Percentiles rank a stretch among this genome's conserved stretches.
phyloP scores from a whole-genome alignment of 2,113 vertebrate species.

The Hippocampus comes region DNA sequence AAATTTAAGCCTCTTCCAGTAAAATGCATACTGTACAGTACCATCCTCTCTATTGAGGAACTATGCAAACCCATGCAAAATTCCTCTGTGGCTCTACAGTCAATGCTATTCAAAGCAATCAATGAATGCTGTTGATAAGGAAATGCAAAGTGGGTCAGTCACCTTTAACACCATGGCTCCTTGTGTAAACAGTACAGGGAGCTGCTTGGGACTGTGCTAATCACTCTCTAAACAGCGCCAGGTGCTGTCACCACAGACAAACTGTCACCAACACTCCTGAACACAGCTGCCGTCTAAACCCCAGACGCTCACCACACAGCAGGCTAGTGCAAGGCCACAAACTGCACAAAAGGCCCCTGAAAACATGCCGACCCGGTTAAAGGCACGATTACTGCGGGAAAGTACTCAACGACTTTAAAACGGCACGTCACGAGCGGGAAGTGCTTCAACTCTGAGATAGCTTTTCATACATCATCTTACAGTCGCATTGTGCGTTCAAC shows the following conservation, averaged over 20 bases:
- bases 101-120: conserved; percentile 69
- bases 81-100: conserved; percentile 52
- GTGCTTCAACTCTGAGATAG: conserved; percentile 12
- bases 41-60: conserved; percentile 47
- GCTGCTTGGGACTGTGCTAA: conserved; percentile 73
- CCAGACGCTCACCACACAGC: conserved; percentile 57
- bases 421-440: conserved; percentile 26
- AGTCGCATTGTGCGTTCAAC: conserved; percentile 27
- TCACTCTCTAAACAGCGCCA: conserved; percentile 74
- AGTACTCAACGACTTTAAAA: conserved; percentile 24
- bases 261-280: conserved; percentile 68
- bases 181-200: conserved; percentile 69
- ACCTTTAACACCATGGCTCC: conserved; percentile 68
- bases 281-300: conserved; percentile 66
- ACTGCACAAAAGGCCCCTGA: conserved; percentile 56
- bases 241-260: conserved; percentile 73
- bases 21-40: conserved; percentile 45
- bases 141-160: conserved; percentile 76
- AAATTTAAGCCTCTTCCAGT: conserved; percentile 62
- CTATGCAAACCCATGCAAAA: conserved; percentile 77
- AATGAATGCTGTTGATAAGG: conserved; percentile 70
- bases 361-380: conserved; percentile 44
- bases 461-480: conserved; percentile 40
- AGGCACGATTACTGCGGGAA: conserved; percentile 1
- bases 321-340: conserved; percentile 56